Base-by-base conservation (phyloP, 2,888 invertebrate genomes). In the Trypoxylon attenuatum region DNA sequence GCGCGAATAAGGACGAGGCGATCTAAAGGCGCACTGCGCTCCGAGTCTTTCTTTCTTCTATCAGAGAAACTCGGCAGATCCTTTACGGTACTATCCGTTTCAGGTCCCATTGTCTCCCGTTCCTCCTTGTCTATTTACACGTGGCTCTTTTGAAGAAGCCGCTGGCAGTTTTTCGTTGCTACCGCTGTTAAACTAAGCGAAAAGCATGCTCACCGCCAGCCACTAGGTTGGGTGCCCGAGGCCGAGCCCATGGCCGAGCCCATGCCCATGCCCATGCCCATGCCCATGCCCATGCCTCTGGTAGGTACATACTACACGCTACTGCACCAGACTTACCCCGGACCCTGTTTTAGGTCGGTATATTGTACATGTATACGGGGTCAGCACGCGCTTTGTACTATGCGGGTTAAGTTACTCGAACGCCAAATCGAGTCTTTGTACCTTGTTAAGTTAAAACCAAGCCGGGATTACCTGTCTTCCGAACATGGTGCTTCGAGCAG, bases 151-250 rank as follows among this genome's bases (percentile, higher is more conserved):
- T 81, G 81, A 83, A 75, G 77, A 73, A 67, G 61, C 79, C 79
- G 80, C 78, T 59, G 58, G 67, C 65, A 58, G 73, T 73, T 79
- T 79, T 76, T 73, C 76, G 66, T 73, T 63, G 73, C 78, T 76
- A 76, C 77, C 73, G 76, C 73, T 75, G 84, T 84, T 84, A 84
- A 84, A 83, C 84, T 84, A 82, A 80, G 78, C 83, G 83, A 83
- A 75, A 80, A 77, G 78, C 69, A 72, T 76, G 67, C 74, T 71
- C 63, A 60, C 67, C 60, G 67, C 64, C 62, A 50, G 47, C 67
- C 63, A 60, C 70, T 68, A 59, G 71, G 71, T 50, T 69, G 63
- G 68, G 64, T 68, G 67, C 76, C 71, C 77, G 75, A n/a, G n/a
- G n/a, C n/a, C n/a, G n/a, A n/a, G n/a, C n/a, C n/a, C n/a, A n/a